phyloP scores from a whole-genome alignment of 2,888 invertebrate species.

The Philaethria dido region DNA sequence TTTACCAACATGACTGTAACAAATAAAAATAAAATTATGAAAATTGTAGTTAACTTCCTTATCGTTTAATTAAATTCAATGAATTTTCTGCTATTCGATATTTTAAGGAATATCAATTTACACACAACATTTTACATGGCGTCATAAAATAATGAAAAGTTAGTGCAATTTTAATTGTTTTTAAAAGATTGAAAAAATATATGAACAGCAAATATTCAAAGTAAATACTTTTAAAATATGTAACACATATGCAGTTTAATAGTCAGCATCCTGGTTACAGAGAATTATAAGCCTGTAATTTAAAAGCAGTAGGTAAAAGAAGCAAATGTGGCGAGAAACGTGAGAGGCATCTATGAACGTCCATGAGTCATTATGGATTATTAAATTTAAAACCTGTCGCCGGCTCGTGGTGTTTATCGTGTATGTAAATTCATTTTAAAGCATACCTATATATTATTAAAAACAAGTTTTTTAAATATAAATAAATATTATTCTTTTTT shows the following conservation, averaged over 20 bases:
- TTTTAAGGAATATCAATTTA: neutral
- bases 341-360: slow-evolving; percentile 53
- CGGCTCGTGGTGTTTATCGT: slow-evolving; percentile 9
- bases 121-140: neutral
- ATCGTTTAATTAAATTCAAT: slow-evolving; percentile 42
- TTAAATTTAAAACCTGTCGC: slow-evolving; percentile 21
- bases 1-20: slow-evolving; percentile 35
- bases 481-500: neutral
- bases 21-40: slow-evolving; percentile 23
- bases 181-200: too few relatives aligned
- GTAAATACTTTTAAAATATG: neutral
- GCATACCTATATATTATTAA: neutral
- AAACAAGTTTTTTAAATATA: neutral
- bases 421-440: slow-evolving; percentile 16
- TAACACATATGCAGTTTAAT: neutral
- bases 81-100: slow-evolving; percentile 13
- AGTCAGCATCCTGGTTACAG: neutral
- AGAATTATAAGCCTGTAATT: slow-evolving; percentile 7
- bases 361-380: slow-evolving; percentile 52
- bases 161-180: too few relatives aligned
- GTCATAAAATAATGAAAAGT: too few relatives aligned
- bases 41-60: slow-evolving; percentile 31
- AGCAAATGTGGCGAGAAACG: slow-evolving; percentile 55
- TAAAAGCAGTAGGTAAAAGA: slow-evolving; percentile 25
- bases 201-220: neutral